Percentiles rank a stretch among this genome's conserved stretches.
Conservation (phyloP, 2,113 vertebrate genomes). For the Hemibagrus wyckioides region DNA sequence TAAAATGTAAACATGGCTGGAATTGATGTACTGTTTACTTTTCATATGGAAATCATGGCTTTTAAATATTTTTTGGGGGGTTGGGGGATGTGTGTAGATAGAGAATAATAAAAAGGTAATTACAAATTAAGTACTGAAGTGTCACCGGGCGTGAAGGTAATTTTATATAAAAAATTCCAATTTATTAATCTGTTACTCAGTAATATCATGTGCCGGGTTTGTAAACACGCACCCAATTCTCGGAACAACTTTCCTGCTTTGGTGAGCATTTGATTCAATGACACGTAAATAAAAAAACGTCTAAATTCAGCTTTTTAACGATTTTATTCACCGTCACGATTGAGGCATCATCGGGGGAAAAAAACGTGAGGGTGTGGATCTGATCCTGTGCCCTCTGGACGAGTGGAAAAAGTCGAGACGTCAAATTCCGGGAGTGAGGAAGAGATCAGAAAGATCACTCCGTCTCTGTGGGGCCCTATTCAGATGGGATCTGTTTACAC, state of each 20-base stretch:
- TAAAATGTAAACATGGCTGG: conserved; percentile 29
- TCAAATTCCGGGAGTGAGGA: too few relatives aligned
- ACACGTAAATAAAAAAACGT: conserved; percentile 34
- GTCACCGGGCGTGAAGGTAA: conserved; percentile 29
- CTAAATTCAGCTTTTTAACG: conserved; percentile 39
- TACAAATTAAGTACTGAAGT: conserved; percentile 29
- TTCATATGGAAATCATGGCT: conserved; percentile 39
- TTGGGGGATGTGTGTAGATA: not conserved
- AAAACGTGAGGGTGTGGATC: not conserved
- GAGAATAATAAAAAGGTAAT: conserved; percentile 34
- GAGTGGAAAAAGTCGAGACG: too few relatives aligned
- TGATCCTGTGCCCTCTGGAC: too few relatives aligned
- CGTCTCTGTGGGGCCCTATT: too few relatives aligned
- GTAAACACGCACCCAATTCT: conserved; percentile 28
- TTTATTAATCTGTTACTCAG: conserved; percentile 35
- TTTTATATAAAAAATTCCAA: conserved; percentile 16
- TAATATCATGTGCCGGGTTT: conserved; percentile 7
- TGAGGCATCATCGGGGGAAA: not conserved
- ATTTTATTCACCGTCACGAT: not conserved
- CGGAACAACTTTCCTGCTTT: not conserved
- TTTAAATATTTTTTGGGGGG: conserved; percentile 31
- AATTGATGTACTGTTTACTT: conserved; percentile 34
- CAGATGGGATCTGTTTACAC: too few relatives aligned
- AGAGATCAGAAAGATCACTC: too few relatives aligned
- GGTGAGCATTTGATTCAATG: conserved; percentile 27